Evolutionary conservation across 2,888 invertebrate species (phyloP).

Genomic region (Tetragnatha montana): DNA sequence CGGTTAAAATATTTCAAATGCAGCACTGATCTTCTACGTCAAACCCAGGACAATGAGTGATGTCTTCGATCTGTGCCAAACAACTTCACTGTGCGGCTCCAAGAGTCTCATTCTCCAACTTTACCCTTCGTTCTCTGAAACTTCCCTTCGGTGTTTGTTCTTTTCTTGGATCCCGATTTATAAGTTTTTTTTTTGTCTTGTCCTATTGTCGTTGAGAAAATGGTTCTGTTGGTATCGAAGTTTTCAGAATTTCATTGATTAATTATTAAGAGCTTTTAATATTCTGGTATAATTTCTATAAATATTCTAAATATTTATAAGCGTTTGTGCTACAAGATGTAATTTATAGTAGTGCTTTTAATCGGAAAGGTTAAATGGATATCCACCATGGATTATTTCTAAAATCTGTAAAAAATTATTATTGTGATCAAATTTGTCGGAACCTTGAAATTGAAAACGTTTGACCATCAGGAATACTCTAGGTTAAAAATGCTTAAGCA

Average conservation of each 20-base stretch:
- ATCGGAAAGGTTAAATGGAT: too few species aligned
- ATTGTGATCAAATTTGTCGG: too few species aligned
- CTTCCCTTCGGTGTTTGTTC: not conserved
- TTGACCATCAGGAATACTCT: too few species aligned
- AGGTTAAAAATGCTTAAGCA: too few species aligned
- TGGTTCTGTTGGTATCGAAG: not conserved
- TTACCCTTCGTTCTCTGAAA: not conserved
- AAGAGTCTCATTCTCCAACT: not conserved
- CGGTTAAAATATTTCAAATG: constrained; percentile 6
- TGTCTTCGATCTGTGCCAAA: constrained; percentile 7
- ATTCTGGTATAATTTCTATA: too few species aligned
- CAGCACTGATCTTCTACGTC: constrained; percentile 6
- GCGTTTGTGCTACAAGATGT: too few species aligned
- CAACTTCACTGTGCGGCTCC: not conserved
- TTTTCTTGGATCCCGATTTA: not conserved
- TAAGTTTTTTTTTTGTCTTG: not conserved
- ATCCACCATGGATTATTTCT: too few species aligned
- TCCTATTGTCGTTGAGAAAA: not conserved
- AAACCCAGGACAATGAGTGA: not conserved
- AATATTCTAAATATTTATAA: too few species aligned
- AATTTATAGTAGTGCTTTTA: too few species aligned
- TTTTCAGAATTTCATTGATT: not conserved
- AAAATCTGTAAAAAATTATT: too few species aligned
- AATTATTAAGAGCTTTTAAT: too few species aligned
- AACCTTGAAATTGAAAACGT: too few species aligned